Base-by-base conservation (phyloP, 2,888 invertebrate species). In the Eretmocerus hayati region DNA sequence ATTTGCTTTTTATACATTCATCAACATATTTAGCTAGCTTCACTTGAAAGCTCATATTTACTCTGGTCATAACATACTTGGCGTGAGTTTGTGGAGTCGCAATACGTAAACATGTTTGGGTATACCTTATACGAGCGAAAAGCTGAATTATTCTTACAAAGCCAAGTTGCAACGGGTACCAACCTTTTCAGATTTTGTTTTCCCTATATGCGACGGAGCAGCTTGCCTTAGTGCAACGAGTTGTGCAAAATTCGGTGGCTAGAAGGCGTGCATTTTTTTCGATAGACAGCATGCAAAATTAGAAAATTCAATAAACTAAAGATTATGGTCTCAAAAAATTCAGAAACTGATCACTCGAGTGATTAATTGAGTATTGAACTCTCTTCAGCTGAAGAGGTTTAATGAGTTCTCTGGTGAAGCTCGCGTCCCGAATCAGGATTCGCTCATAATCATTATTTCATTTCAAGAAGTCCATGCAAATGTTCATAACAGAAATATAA, bases 111-210 rank as follows among this genome's bases (percentile, higher is more conserved):
- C n/a, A n/a, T n/a, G n/a, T n/a, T n/a, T n/a, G n/a, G n/a, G n/a
- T n/a, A n/a, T n/a, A n/a, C n/a, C n/a, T n/a, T 38, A 16, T 36
- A 35, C 33, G 44, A 48, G 42, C 41, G 26, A 51, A n/a, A 51
- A 48, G 48, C 48, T 31, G 22, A 16, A 31, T 38, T 37, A 41
- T 23, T 42, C 16, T 23, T 44, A 47, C 16, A 20, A 43, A 41
- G 20, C 33, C 26, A 50, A 33, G 23, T 45, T 33, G 45, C 42
- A 41, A 26, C 36, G 31, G 22, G 57, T 61, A 72, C 81, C 77
- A 79, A 89, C 89, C 88, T 89, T 86, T 67, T 85, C 87, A 19
- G 90, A 90, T 74, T 87, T 87, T 69, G 83, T 87, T 80, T 83
- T 89, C 74, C 83, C 81, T 73, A 85, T 75, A 78, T 89, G 83